These are phyloP conservation scores for Pegoplata infirma DNA, from an alignment of 2,888 invertebrate species.

Conservation along the genomic window DNA sequence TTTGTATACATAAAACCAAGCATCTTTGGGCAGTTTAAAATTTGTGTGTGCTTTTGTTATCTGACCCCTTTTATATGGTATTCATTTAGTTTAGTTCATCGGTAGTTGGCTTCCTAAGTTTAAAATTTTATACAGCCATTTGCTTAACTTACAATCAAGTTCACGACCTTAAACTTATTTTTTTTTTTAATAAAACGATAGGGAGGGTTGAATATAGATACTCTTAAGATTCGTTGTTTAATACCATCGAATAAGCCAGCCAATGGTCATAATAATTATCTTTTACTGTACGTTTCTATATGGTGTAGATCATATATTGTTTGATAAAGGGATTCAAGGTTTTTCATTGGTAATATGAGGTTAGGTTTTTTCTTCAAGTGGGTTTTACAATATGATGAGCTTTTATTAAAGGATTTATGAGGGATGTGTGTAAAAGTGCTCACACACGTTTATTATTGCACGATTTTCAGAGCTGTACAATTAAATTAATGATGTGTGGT, in stretches of 20 bases:
- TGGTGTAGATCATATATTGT: neutral
- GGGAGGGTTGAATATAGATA: constrained; percentile 18
- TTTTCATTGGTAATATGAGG: neutral
- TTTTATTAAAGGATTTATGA: no score
- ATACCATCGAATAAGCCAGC: neutral
- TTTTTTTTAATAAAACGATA: neutral
- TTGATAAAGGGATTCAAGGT: neutral
- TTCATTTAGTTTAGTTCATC: neutral
- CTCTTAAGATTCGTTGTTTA: constrained; percentile 1
- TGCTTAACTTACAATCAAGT: constrained; percentile 23
- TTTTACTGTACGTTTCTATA: neutral
- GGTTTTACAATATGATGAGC: no score
- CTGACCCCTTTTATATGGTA: constrained; percentile 14
- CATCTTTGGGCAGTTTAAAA: neutral
- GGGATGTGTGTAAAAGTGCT: no score
- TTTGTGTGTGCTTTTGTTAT: neutral
- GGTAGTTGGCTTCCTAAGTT: constrained; percentile 19
- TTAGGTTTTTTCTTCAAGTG: no score
- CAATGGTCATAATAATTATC: neutral
- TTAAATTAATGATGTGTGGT: no score
- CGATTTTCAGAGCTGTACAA: no score
- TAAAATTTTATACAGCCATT: constrained; percentile 1
- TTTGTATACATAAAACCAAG: neutral
- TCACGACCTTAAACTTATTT: constrained; percentile 40
- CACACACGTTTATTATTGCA: no score